Evolutionary conservation across 2,113 vertebrate genomes (phyloP), one percentile per base, ranked within the genome.

Genomic region (Verasper variegatus): DNA sequence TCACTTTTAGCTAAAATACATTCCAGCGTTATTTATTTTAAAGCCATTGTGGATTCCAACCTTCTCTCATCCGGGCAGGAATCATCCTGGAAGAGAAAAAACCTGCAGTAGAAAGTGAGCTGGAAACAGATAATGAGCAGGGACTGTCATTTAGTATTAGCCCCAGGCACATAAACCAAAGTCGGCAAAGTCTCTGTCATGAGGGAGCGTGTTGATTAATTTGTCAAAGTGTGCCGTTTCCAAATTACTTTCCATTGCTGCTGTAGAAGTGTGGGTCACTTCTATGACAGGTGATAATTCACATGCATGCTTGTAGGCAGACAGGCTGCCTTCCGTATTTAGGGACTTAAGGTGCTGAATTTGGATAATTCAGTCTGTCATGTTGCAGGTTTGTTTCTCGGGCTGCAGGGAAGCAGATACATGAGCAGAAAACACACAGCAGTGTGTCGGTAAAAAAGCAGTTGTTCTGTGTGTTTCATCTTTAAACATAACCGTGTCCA

Each of bases 241-340:
- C 73, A 87, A 87, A 91, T 87, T 68, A 59, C 72, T 69, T 82
- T 81, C 77, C 21, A 13, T 55, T 68, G 37, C 82, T 79, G 60
- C 75, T 82, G 59, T 49, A 60, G 72, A 81, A 85, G 73, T 69
- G 64, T 51, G 26, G 65, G 79, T 69, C 78, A 81, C 77, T 78
- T 73, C 62, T 61, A 66, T 84, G 80, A 84, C 80, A 83, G 74
- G 76, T 77, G 82, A 89, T 91, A 74, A 88, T 85, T 92, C 56
- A 81, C 75, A 87, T 61, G 59, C 85, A 74, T 70, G 79, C 63
- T 10, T 74, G 69, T 68, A 81, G 73, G 82, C 74, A 61, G 64
- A 74, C 68, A 62, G 49, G 31, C 75, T 73, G 72, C 68, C 73
- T 71, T 76, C 68, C 54, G 62, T 63, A 72, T 87, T 89, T 73